Percentiles rank a stretch among this genome's conserved stretches.
Evolutionary conservation across 2,797 vertebrate species (phyloP).

Genomic region (Acomys russatus): DNA sequence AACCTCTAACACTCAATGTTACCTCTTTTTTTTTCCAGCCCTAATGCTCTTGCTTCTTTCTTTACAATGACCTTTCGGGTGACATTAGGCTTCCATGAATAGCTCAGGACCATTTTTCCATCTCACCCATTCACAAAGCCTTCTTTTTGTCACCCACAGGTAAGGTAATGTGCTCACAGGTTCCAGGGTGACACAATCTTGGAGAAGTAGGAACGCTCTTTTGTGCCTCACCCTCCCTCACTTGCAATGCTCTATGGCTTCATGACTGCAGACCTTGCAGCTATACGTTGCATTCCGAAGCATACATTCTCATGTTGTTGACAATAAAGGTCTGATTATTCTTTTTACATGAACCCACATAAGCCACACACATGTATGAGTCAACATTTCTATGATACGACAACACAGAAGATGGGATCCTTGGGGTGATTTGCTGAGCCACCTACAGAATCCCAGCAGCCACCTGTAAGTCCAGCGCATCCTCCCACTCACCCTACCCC

Average conservation of each 20-base stretch:
- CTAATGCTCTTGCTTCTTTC: background rate
- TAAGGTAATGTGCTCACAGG: too few relatives aligned
- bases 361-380: background rate
- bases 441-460: background rate
- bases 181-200: background rate
- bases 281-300: background rate
- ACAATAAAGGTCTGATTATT: background rate
- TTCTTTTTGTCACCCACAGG: background rate
- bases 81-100: accelerated
- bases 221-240: accelerated
- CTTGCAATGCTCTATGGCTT: background rate
- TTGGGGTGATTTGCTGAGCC: background rate
- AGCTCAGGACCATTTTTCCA: background rate
- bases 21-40: background rate
- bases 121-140: background rate
- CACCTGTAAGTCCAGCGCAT: background rate
- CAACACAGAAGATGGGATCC: too few relatives aligned
- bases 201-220: background rate
- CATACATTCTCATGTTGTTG: background rate
- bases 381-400: too few relatives aligned
- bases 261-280: too few relatives aligned
- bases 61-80: background rate
- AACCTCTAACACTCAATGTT: background rate
- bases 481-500: background rate
- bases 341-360: background rate